These are phyloP conservation scores for Scylla paramamosain DNA, from an alignment of 1,140 invertebrate species.

Conservation along the genomic window DNA sequence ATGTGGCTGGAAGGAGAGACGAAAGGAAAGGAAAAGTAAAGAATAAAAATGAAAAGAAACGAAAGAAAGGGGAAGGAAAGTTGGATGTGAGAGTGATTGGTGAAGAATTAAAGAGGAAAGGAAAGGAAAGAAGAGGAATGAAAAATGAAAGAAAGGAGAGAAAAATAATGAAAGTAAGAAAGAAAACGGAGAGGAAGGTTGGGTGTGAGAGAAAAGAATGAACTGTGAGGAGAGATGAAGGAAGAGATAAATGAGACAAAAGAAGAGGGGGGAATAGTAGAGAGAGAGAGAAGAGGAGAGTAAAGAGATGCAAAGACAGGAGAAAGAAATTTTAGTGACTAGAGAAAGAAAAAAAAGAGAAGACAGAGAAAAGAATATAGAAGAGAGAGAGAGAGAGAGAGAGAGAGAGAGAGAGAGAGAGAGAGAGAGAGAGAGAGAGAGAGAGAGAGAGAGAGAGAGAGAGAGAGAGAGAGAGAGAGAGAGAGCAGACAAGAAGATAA, in stretches of 20 bases:
- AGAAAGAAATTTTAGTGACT: neutral
- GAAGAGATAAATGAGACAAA: neutral
- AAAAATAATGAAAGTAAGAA: neutral
- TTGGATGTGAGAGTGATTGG: conserved; percentile 30
- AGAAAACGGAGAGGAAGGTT: neutral
- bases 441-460: neutral
- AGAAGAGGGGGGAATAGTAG: neutral
- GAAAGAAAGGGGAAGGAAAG: neutral
- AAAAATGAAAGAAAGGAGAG: neutral
- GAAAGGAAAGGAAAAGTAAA: neutral
- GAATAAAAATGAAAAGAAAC: neutral
- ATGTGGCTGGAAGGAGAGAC: neutral
- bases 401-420: conserved; percentile 1
- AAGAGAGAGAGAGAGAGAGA: neutral
- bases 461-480: no score
- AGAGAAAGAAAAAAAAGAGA: neutral
- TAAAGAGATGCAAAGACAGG: neutral
- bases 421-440: neutral
- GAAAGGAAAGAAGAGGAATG: neutral
- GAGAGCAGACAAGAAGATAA: no score
- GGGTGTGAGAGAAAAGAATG: neutral
- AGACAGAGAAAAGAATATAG: no score
- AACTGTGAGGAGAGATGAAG: neutral
- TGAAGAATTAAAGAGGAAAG: neutral
- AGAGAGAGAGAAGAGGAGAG: neutral